A percentile compares a stretch with the other conserved stretches of the same genome.
phyloP scores from a whole-genome alignment of 2,797 vertebrate species.

The Alectoris magna region DNA sequence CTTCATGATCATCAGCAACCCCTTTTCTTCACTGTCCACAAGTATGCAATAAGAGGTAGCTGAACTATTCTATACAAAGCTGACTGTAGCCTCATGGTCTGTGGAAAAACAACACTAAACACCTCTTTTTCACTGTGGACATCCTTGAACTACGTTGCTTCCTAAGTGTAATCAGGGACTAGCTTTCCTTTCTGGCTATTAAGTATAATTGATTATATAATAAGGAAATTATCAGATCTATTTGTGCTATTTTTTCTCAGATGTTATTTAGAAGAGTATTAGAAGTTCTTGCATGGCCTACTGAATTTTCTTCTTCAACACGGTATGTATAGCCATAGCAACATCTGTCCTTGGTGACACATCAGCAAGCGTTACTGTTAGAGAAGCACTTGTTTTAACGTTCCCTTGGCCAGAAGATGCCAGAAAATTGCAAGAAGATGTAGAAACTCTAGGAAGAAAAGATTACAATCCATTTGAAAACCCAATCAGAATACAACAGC shows the following conservation, averaged over 20 bases:
- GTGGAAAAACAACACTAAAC: neutral
- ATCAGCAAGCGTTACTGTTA: neutral
- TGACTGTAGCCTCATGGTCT: fast-evolving
- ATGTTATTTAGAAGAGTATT: neutral
- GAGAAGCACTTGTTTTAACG: neutral
- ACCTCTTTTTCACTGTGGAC: neutral
- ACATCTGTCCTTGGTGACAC: neutral
- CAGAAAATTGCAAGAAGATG: neutral
- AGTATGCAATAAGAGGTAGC: neutral
- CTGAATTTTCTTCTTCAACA: neutral
- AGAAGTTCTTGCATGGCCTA: neutral
- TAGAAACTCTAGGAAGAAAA: neutral
- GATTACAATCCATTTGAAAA: neutral
- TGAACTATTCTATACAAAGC: neutral
- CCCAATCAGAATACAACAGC: neutral
- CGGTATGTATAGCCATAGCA: neutral
- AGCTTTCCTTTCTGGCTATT: neutral
- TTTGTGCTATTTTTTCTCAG: neutral
- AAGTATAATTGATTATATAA: neutral
- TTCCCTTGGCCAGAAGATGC: neutral
- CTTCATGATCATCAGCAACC: neutral
- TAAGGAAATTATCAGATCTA: neutral
- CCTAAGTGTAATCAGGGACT: neutral
- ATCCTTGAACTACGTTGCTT: neutral
- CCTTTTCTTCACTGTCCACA: neutral